Evolutionary conservation across 1,140 invertebrate genomes (phyloP), one percentile per base, ranked within the genome.

Genomic region (Leptopilina boulardi): DNA sequence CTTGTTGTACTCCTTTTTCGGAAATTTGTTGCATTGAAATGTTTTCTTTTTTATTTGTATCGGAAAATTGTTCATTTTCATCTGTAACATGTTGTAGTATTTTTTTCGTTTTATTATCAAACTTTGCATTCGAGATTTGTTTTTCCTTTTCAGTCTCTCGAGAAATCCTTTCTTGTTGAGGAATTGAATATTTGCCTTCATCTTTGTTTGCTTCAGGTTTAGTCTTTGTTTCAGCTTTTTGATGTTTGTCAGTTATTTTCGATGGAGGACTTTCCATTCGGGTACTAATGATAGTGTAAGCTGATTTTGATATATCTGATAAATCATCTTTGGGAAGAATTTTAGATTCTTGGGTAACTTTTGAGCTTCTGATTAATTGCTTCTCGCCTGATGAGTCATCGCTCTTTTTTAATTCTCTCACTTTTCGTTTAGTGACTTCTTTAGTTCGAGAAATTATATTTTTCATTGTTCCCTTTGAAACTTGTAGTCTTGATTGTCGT

Each of bases 381-480:
- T 56, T 74, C 3, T 54, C 30, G 9, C 38, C 30, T 3, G 73
- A 74, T 3, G 21, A 59, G n/a, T 74, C 51, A 59, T 30, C 13
- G 6, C n/a, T 51, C 5, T 30, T 54, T 59, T 10, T 59, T 13
- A 66, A 26, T 30, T 66, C 13, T 13, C 11, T 66, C 13, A n/a
- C 59, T 30, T 66, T 66, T 13, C 59, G 11, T 66, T 66, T 66
- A 3, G 59, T 66, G 0, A 26, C 59, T 11, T 81, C 71, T 2
- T 59, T 75, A 8, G 23, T 21, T 2, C 54, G 26, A 3, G 38
- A 18, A n/a, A 23, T 47, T 79, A 80, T 78, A 70, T 83, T 87
- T 13, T 78, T 81, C 0, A n/a, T 10, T 59, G 81, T 74, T 73
- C 82, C 82, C 34, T 75, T 70, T 11, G 84, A 82, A 0, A 84